phyloP scores from a whole-genome alignment of 2,113 vertebrate genomes.

The Conger conger region DNA sequence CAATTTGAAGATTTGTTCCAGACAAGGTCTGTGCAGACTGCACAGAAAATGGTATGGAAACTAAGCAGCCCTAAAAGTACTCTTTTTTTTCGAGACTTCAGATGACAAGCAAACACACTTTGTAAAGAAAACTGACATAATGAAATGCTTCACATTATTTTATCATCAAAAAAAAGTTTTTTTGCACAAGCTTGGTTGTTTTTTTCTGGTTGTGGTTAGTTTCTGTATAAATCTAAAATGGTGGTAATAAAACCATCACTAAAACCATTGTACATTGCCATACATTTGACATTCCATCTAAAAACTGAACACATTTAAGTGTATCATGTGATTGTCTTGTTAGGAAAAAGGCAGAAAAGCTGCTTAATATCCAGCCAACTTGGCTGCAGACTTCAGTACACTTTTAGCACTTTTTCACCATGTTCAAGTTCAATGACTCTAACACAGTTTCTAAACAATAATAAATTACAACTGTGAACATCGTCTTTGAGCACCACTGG shows the following conservation, averaged over 20 bases:
- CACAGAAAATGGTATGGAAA: not conserved
- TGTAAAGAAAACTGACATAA: not conserved
- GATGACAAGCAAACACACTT: not conserved
- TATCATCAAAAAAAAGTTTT: no score
- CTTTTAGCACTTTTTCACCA: not conserved
- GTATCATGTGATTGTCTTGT: not conserved
- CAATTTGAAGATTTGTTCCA: not conserved
- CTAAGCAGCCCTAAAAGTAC: not conserved
- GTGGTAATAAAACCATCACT: not conserved
- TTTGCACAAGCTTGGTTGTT: no score
- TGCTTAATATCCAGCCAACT: not conserved
- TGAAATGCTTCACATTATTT: no score
- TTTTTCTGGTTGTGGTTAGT: no score
- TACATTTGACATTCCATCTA: no score
- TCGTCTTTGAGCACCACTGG: not conserved
- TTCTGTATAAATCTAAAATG: no score
- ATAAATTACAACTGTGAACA: not conserved
- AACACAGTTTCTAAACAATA: not conserved
- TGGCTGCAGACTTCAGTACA: not conserved
- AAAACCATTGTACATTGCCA: no score
- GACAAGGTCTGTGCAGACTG: not conserved
- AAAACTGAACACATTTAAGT: not conserved
- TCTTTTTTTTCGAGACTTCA: not conserved
- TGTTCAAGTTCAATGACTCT: not conserved
- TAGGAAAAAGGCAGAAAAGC: not conserved